A percentile compares a stretch with the other conserved stretches of the same genome.
These are phyloP conservation scores for Leptopilina syphax DNA, from an alignment of 2,888 invertebrate genomes.

Conservation along the genomic window DNA sequence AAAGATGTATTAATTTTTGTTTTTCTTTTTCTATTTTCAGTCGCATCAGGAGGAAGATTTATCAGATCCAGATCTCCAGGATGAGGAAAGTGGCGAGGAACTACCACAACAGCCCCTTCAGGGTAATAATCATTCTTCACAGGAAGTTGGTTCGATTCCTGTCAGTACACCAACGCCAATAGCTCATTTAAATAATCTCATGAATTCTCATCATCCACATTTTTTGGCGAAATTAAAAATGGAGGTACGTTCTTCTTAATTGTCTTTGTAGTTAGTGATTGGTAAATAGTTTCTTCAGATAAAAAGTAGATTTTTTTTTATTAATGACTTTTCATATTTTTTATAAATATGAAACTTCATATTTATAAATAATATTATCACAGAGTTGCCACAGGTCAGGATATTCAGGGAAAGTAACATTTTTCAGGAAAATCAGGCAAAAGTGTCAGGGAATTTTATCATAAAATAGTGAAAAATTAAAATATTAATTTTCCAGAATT, in stretches of 20 bases:
- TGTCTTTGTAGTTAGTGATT: too few relatives aligned
- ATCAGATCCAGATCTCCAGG: conserved; percentile 79
- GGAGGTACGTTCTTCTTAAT: conserved; percentile 66
- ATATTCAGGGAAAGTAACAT: too few relatives aligned
- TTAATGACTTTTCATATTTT: too few relatives aligned
- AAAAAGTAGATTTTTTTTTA: too few relatives aligned
- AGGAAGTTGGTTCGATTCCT: conserved; percentile 62
- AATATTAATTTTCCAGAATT: too few relatives aligned
- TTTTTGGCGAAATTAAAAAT: conserved; percentile 75
- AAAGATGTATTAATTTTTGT: conserved; percentile 15
- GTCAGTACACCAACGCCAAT: conserved; percentile 74
- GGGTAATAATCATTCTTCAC: conserved; percentile 67
- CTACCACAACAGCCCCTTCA: conserved; percentile 72
- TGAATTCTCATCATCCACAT: conserved; percentile 80
- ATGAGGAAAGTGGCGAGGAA: conserved; percentile 78
- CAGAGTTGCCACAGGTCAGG: too few relatives aligned
- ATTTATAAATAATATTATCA: too few relatives aligned
- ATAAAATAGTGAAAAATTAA: too few relatives aligned
- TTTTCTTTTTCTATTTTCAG: conserved; percentile 73
- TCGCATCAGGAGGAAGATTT: conserved; percentile 80
- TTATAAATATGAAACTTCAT: too few relatives aligned
- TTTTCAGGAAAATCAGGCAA: too few relatives aligned
- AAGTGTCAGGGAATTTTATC: too few relatives aligned
- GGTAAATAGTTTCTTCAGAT: too few relatives aligned
- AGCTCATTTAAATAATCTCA: conserved; percentile 78